phyloP scores from a whole-genome alignment of 2,113 vertebrate genomes.

The Oreochromis niloticus region DNA sequence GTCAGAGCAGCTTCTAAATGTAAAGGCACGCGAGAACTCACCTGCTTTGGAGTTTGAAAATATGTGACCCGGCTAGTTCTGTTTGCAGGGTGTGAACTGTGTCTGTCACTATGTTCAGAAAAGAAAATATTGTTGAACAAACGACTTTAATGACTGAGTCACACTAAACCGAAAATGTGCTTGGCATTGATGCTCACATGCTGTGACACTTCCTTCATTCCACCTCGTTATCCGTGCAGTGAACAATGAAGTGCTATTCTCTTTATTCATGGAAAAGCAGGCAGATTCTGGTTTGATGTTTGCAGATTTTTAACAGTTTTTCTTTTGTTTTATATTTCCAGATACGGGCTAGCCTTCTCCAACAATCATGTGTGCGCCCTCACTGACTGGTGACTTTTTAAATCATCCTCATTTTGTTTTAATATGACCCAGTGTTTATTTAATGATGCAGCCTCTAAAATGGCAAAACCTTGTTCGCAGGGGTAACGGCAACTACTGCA shows the following conservation, averaged over 20 bases:
- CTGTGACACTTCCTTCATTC: neutral
- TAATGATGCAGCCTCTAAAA: neutral
- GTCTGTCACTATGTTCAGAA: neutral
- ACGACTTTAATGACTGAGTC: neutral
- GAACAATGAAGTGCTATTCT: too few species aligned
- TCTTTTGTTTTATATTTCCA: conserved; percentile 12
- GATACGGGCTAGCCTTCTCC: conserved; percentile 69
- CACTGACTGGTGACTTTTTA: conserved; percentile 66
- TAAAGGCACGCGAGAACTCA: neutral
- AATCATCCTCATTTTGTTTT: neutral
- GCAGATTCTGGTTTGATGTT: neutral
- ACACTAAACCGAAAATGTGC: neutral
- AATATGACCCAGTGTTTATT: neutral
- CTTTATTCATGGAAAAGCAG: neutral
- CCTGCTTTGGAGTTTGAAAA: neutral
- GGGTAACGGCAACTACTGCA: conserved; percentile 52
- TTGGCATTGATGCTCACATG: neutral
- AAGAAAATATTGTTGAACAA: neutral
- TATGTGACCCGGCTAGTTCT: conserved; percentile 1
- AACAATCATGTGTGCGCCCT: conserved; percentile 72
- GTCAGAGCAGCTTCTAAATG: neutral
- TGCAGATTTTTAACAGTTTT: neutral
- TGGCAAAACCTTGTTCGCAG: conserved; percentile 33
- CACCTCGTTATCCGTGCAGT: neutral
- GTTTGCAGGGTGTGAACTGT: neutral